Evolutionary conservation across 2,113 vertebrate genomes (phyloP).

Genomic region (Butorides virescens): DNA sequence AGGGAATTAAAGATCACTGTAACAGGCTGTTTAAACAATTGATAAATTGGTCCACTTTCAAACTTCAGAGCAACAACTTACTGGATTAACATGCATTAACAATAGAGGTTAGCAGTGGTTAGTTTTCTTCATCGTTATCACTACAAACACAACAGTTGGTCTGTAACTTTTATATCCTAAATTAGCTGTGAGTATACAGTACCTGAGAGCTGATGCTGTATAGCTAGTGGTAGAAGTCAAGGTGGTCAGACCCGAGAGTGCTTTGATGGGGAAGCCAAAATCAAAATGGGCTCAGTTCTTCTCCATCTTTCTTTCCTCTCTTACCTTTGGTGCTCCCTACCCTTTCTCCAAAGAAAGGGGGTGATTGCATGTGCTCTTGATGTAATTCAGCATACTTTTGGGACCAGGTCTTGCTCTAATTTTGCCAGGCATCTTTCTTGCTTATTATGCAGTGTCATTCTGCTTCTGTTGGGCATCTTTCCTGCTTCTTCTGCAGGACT

Average conservation of each 20-base stretch:
- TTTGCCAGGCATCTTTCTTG: not conserved
- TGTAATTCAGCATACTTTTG: not conserved
- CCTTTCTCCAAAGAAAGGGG: not conserved
- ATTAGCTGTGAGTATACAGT: not conserved
- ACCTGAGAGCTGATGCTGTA: not conserved
- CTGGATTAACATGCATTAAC: not conserved
- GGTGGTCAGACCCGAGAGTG: not conserved
- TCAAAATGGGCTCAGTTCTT: not conserved
- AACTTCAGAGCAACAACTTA: not conserved
- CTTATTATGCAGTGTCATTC: not conserved
- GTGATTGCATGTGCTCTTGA: not conserved
- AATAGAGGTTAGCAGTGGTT: not conserved
- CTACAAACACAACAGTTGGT: not conserved
- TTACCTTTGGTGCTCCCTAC: not conserved
- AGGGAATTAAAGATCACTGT: not conserved
- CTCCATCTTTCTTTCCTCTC: not conserved
- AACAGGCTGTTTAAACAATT: not conserved
- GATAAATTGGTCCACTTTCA: not conserved
- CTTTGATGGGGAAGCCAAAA: not conserved
- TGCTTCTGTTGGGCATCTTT: not conserved
- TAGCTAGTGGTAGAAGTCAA: not conserved
- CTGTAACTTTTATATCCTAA: not conserved
- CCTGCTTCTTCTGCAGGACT: not conserved
- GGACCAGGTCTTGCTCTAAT: not conserved
- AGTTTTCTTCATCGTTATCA: not conserved